Evolutionary conservation across 2,113 vertebrate species (phyloP), one percentile per base, ranked within the genome.

Genomic region (Psittacula cyanocephala): DNA sequence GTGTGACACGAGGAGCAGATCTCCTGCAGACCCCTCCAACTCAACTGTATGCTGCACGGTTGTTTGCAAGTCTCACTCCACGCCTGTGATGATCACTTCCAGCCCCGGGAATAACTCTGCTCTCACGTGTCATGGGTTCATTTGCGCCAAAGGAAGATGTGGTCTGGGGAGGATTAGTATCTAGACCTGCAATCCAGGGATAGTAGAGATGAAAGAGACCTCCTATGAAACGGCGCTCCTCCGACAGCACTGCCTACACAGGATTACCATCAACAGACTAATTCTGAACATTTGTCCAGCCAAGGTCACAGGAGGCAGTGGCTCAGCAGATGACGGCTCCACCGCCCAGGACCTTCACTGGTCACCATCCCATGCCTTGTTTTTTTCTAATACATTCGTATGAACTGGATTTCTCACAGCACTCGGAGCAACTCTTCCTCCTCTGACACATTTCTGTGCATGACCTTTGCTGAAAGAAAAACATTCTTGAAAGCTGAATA

Each of bases 111-210:
- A 13, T 1, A 10, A 7, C 50, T 37, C 23, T 8, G 44, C 52
- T 0, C 7, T 28, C 7, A 24, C 2, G 17, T 7, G 60, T 13
- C 20, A 1, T 0, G 59, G 64, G 15, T 6, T 8, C 3, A 0
- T 1, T 17, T 1, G 8, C 50, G 8, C 52, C 43, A 2, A 4
- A 33, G 81, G 23, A 18, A 28, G 37, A 67, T 1, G 78, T 9
- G 41, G 10, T 11, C 47, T 27, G 81, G 52, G 83, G 35, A n/a
- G 60, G 82, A 10, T 68, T 13, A 10, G 25, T 2, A 39, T 10
- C 65, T 16, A 35, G 31, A 33, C 3, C 70, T 59, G 44, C 57
- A 22, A 4, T n/a, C 76, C 64, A 10, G 62, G 86, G 53, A 24
- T 7, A 35, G 59, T 11, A 2, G 77, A 44, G 77, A 13, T 4